A percentile compares a stretch with the other conserved stretches of the same genome.
These are phyloP conservation scores for Bergia sp. DNA, from an alignment of 92 coral and sea anemone species.

Conservation along the genomic window DNA sequence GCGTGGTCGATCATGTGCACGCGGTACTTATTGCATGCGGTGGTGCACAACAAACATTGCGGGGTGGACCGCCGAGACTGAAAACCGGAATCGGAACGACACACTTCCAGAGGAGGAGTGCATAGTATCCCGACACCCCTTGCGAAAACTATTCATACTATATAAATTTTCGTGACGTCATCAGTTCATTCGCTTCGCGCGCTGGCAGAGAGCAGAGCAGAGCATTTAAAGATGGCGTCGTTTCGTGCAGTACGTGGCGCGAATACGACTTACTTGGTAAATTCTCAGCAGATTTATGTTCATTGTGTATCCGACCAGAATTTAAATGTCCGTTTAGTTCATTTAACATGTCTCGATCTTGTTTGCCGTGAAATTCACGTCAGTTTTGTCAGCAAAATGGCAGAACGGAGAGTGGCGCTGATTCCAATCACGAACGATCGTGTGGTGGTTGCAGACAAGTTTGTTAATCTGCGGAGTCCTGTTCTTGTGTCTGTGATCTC, in stretches of 20 bases:
- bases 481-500: conserved; percentile 45
- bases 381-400: conserved; percentile 45
- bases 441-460: conserved; percentile 6
- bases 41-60: too few species aligned
- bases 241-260: neutral
- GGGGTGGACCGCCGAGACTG: too few species aligned
- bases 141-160: neutral
- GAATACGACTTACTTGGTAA: neutral
- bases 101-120: conserved; percentile 1
- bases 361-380: conserved; percentile 60
- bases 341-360: conserved; percentile 40
- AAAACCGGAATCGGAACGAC: too few species aligned
- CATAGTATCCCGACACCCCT: conserved; percentile 5
- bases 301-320: conserved; percentile 52
- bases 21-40: too few species aligned
- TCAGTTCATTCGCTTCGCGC: conserved; percentile 7
- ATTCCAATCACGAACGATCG: conserved; percentile 44
- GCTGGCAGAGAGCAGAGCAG: neutral
- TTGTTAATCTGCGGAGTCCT: conserved; percentile 37
- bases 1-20: too few species aligned
- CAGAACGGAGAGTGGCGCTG: conserved; percentile 41
- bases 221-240: conserved; percentile 19
- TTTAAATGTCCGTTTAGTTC: neutral
- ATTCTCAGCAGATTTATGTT: conserved; percentile 28
- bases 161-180: conserved; percentile 36